Evolutionary conservation across 1,140 invertebrate species (phyloP).

Genomic region (Andricus grossulariae): DNA sequence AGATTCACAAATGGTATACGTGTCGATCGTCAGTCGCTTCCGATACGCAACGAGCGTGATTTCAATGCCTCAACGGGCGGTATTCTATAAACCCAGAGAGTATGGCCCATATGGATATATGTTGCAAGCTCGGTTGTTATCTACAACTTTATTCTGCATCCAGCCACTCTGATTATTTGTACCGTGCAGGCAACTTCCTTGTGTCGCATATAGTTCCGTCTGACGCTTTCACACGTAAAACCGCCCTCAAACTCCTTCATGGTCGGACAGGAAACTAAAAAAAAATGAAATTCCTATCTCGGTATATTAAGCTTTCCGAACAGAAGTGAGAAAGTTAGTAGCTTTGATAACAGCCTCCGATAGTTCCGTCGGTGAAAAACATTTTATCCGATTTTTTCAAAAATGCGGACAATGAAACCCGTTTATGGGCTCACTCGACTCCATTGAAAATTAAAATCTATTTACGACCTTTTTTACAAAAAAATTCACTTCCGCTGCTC

Average conservation of each 20-base stretch:
- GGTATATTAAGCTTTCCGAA: constrained; percentile 2
- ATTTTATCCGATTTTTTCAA: background rate
- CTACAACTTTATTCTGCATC: constrained; percentile 19
- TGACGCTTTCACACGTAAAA: background rate
- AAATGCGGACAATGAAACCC: background rate
- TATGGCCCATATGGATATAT: background rate
- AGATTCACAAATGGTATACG: constrained; percentile 18
- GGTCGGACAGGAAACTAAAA: background rate
- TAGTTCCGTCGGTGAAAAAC: background rate
- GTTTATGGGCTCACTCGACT: background rate
- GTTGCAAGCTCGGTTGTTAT: constrained; percentile 17
- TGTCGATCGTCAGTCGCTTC: constrained; percentile 24
- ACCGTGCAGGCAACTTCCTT: constrained; percentile 19
- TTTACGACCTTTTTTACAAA: background rate
- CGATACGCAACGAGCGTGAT: constrained; percentile 18
- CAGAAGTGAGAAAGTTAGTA: background rate
- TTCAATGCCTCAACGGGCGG: constrained; percentile 23
- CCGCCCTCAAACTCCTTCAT: background rate
- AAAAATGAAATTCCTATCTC: background rate
- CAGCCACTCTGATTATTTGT: constrained; percentile 13
- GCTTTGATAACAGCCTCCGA: background rate
- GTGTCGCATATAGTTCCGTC: constrained; percentile 1
- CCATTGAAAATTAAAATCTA: constrained; percentile 17
- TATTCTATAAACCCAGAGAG: constrained; percentile 26
- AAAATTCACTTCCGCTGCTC: background rate